phyloP scores from a whole-genome alignment of 2,797 vertebrate species.

The Avahi laniger region DNA sequence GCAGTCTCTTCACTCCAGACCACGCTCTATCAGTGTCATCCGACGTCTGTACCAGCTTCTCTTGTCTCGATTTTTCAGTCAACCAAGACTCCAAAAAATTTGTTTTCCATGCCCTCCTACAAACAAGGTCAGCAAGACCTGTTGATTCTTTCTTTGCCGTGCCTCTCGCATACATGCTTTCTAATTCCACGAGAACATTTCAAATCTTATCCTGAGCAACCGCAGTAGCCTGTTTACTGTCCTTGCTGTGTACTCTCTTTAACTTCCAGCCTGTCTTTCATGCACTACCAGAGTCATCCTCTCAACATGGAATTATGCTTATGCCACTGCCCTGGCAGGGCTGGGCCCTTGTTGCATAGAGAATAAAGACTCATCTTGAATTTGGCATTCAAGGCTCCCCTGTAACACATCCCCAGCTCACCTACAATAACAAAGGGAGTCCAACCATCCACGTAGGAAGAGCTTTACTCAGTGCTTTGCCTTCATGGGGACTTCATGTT shows the following conservation, averaged over 20 bases:
- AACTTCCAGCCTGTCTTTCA: not conserved
- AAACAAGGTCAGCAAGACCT: not conserved
- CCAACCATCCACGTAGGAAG: not conserved
- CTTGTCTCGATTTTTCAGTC: not conserved
- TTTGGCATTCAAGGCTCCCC: not conserved
- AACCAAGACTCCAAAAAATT: not conserved
- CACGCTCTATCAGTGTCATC: not conserved
- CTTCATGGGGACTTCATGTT: not conserved
- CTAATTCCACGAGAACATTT: not conserved
- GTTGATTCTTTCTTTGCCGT: not conserved
- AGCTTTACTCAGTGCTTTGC: not conserved
- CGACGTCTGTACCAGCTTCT: not conserved
- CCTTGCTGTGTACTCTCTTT: not conserved
- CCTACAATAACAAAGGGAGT: not conserved
- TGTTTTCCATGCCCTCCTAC: not conserved
- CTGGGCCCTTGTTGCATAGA: not conserved
- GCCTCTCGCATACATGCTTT: not conserved
- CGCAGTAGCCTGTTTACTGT: not conserved
- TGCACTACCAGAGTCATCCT: not conserved
- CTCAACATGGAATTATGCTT: not conserved
- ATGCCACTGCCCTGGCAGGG: not conserved
- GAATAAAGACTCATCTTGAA: not conserved
- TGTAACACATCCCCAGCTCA: not conserved
- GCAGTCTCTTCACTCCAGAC: not conserved
- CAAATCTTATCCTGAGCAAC: not conserved